A percentile compares a stretch with the other conserved stretches of the same genome.
Conservation (phyloP, 2,113 vertebrate genomes). For the Peromyscus maniculatus region DNA sequence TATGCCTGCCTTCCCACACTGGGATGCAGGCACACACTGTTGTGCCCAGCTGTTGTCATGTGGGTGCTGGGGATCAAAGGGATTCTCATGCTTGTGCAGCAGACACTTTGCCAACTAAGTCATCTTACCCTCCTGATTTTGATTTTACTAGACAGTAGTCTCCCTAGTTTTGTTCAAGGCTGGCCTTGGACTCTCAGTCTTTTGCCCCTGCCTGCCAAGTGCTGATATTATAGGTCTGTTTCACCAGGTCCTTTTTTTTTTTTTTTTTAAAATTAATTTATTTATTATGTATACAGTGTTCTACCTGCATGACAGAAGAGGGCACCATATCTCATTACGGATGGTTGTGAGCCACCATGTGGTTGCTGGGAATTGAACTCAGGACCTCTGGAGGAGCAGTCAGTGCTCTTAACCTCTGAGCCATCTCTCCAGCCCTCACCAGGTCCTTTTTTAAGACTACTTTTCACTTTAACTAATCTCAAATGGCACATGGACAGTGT, state of each 20-base stretch:
- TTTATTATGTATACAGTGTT: no score
- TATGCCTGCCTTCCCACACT: background rate
- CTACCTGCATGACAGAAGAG: no score
- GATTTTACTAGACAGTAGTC: background rate
- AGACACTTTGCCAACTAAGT: background rate
- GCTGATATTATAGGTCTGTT: background rate
- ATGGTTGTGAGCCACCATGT: no score
- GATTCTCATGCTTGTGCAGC: background rate
- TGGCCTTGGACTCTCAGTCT: background rate
- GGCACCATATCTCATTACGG: no score
- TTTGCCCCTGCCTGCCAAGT: background rate
- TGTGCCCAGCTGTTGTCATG: no score
- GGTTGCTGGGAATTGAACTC: no score
- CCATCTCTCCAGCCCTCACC: no score
- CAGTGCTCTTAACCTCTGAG: no score
- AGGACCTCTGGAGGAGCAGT: no score
- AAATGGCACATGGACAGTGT: background rate
- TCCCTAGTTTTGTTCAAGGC: background rate
- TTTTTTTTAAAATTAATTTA: no score
- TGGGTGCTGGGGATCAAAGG: background rate
- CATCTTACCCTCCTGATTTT: background rate
- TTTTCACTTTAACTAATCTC: conserved; percentile 62
- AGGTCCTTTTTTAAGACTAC: background rate
- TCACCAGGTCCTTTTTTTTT: background rate
- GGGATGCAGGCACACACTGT: background rate